These are phyloP conservation scores for Microplitis mediator DNA, from an alignment of 1,140 invertebrate genomes.

Conservation along the genomic window DNA sequence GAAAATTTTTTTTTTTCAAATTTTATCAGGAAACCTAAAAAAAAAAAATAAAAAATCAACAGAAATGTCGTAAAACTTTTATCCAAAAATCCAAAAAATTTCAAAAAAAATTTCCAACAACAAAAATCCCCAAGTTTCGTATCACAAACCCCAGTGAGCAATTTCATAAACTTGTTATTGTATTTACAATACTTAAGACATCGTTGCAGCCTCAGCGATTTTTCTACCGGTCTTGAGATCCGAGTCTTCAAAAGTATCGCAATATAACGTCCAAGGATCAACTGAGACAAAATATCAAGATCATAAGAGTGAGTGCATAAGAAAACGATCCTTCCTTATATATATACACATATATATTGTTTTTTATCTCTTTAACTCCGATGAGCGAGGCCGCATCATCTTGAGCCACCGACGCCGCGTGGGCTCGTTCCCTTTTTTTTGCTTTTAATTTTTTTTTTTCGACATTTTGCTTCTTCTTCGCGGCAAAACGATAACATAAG, in stretches of 20 bases:
- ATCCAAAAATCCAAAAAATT: too few relatives aligned
- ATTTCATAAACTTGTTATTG: too few relatives aligned
- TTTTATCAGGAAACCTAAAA: too few relatives aligned
- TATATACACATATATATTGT: background rate
- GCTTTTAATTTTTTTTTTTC: constrained; percentile 12
- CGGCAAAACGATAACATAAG: constrained; percentile 1
- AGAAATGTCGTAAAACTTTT: too few relatives aligned
- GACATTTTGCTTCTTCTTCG: constrained; percentile 11
- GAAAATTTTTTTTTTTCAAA: too few relatives aligned
- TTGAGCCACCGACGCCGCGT: constrained; percentile 20
- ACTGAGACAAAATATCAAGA: background rate
- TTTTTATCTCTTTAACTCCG: constrained; percentile 7
- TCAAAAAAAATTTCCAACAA: too few relatives aligned
- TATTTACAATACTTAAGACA: too few relatives aligned
- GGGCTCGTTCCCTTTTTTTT: constrained; percentile 26
- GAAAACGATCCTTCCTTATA: background rate
- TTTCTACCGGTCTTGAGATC: too few relatives aligned
- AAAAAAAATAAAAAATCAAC: too few relatives aligned
- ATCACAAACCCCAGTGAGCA: too few relatives aligned
- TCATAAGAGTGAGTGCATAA: background rate
- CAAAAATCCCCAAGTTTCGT: background rate
- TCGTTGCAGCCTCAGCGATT: too few relatives aligned
- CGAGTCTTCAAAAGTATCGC: too few relatives aligned
- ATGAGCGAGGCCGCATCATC: background rate
- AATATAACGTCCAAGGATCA: background rate